These are phyloP conservation scores for Kryptolebias ocellatus DNA, from an alignment of 2,797 vertebrate species.

Conservation along the genomic window DNA sequence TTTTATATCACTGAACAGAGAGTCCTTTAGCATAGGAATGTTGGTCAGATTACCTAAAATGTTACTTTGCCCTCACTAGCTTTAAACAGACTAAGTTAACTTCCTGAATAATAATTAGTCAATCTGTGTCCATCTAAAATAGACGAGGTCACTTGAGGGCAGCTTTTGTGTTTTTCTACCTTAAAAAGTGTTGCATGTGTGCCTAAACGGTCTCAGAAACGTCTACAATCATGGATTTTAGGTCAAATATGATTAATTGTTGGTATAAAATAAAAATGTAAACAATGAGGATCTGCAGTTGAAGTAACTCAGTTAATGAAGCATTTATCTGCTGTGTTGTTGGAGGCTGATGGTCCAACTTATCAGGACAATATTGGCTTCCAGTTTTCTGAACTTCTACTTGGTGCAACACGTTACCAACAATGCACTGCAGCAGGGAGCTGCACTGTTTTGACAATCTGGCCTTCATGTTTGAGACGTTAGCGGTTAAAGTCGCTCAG, in stretches of 20 bases:
- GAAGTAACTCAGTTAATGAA: background rate
- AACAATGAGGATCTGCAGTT: too few relatives aligned
- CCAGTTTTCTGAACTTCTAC: background rate
- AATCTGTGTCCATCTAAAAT: background rate
- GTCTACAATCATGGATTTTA: background rate
- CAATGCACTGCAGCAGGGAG: background rate
- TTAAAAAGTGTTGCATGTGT: background rate
- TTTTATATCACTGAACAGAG: background rate
- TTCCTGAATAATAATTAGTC: background rate
- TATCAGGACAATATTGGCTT: background rate
- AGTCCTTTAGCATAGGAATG: background rate
- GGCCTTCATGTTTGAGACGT: slow-evolving; percentile 23
- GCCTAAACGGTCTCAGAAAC: background rate
- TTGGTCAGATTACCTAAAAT: background rate
- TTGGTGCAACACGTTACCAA: background rate
- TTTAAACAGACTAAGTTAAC: background rate
- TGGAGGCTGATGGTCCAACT: background rate
- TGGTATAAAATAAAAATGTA: too few relatives aligned
- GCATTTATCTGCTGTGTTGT: slow-evolving; percentile 2
- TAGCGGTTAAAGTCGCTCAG: slow-evolving; percentile 17
- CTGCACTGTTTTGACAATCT: slow-evolving; percentile 13
- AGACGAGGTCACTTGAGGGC: background rate
- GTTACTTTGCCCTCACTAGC: background rate
- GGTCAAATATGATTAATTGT: background rate
- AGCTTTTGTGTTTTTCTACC: background rate